These are phyloP conservation scores for Sporophila hypoxantha DNA, from an alignment of 2,113 vertebrate genomes.

Conservation along the genomic window DNA sequence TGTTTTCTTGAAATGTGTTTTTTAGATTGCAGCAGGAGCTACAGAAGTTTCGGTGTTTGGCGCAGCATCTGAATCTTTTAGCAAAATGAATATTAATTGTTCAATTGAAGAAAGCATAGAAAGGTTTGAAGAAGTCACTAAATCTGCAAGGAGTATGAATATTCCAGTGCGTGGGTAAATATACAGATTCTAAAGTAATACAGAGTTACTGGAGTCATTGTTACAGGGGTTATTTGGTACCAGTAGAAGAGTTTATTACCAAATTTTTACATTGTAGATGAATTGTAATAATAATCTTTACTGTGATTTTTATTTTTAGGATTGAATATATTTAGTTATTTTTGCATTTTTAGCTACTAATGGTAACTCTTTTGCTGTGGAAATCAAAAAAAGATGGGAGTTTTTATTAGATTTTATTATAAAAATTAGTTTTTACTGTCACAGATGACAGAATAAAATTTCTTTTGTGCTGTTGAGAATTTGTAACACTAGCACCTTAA, in stretches of 20 bases:
- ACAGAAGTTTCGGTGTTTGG: slow-evolving; percentile 91
- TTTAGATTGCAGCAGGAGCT: slow-evolving; percentile 87
- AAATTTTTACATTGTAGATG: not conserved
- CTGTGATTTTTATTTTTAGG: not conserved
- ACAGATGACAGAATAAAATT: not conserved
- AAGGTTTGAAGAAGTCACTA: slow-evolving; percentile 83
- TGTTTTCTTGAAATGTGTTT: slow-evolving; percentile 41
- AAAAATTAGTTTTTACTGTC: not conserved
- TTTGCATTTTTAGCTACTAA: not conserved
- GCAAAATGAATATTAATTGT: slow-evolving; percentile 90
- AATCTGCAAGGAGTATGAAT: slow-evolving; percentile 75
- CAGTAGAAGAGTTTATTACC: not conserved
- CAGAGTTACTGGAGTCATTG: not conserved
- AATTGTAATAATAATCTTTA: not conserved
- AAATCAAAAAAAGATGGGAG: not conserved
- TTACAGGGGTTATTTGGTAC: not conserved
- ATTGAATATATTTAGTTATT: not conserved
- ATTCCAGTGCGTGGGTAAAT: slow-evolving; percentile 89
- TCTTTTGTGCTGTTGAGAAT: not conserved
- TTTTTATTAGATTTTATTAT: not conserved
- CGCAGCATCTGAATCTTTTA: slow-evolving; percentile 90
- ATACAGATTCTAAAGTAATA: slow-evolving; percentile 3
- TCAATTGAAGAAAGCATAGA: slow-evolving; percentile 91
- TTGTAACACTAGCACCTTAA: not conserved
- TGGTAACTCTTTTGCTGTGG: not conserved